Evolutionary conservation across 2,888 invertebrate genomes (phyloP), one percentile per base, ranked within the genome.

Genomic region (Synergus japonicus): DNA sequence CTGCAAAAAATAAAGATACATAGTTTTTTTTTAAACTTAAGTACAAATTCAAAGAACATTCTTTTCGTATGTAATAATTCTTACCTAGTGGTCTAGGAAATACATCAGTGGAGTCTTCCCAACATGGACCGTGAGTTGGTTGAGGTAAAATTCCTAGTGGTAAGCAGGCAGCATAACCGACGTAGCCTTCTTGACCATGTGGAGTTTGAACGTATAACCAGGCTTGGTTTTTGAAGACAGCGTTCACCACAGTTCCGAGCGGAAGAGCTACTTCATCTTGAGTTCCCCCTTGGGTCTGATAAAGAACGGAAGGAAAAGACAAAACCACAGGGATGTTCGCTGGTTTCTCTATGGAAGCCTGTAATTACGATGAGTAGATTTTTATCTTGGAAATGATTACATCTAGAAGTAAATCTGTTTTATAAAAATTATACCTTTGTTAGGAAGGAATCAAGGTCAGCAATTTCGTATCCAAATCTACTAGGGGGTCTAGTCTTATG

Each of bases 141-240:
- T 93, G 94, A 5, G 96, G 96, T 82, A 96, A 89, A 85, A 96
- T 96, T 43, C 97, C 97, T 76, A 97, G 92, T 1, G 97, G 97
- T 83, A 97, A 90, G 89, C 97, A 97, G 3, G 96, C 95, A 18
- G 94, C 94, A 84, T 96, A 97, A 83, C 95, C 94, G 37, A 97
- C 95, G 87, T 97, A 97, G 0, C 97, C 97, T 90, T 97, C 97
- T 85, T 96, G 96, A 0, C 96, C 96, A 86, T 97, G 97, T 3
- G 97, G 96, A 0, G 97, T 97, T 91, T 97, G 97, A 22, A 96
- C 96, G 89, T 97, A 97, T 58, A 97, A 92, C 97, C 97, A 97
- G 87, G 95, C 95, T 86, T 96, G 95, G 88, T 96, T 97, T 91
- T 97, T 97, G 91, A 97, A 97, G 43, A 97, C 96, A 0, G 97